These are phyloP conservation scores for Amphiprion percula DNA, from an alignment of 2,113 vertebrate species.

Conservation along the genomic window DNA sequence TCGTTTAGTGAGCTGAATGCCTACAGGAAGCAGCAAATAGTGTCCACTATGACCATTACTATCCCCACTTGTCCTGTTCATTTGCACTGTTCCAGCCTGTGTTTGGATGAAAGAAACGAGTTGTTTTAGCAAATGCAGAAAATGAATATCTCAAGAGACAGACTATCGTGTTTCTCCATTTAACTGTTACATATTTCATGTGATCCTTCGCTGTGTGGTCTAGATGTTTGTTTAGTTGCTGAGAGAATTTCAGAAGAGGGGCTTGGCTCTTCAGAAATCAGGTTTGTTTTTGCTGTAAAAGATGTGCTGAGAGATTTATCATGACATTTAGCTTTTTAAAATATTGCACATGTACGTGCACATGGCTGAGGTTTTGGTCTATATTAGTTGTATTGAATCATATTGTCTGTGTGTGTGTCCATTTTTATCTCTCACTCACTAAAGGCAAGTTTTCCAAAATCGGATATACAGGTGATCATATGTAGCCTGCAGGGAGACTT, in stretches of 20 bases:
- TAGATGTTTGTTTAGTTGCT: slow-evolving; percentile 54
- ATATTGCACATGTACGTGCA: not conserved
- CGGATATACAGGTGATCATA: not conserved
- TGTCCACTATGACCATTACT: not conserved
- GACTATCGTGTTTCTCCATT: slow-evolving; percentile 50
- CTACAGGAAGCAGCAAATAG: slow-evolving; percentile 1
- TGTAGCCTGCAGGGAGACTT: slow-evolving; percentile 8
- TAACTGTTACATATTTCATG: slow-evolving; percentile 64
- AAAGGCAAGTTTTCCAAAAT: not conserved
- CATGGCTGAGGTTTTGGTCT: not conserved
- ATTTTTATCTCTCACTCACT: not conserved
- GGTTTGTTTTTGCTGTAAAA: slow-evolving; percentile 51
- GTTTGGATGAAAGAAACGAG: slow-evolving; percentile 15
- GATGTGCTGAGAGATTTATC: not conserved
- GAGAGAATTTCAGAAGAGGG: slow-evolving; percentile 28
- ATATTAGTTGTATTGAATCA: not conserved
- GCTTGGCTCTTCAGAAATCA: slow-evolving; percentile 38
- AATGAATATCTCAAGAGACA: slow-evolving; percentile 57
- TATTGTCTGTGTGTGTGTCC: not conserved
- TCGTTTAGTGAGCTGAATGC: not conserved
- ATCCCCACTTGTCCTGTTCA: slow-evolving; percentile 36
- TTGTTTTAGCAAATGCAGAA: slow-evolving; percentile 53
- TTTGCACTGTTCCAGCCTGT: slow-evolving; percentile 26
- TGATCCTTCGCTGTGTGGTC: slow-evolving; percentile 45
- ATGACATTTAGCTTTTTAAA: not conserved